These are phyloP conservation scores for Leptinotarsa tumamoca DNA, from an alignment of 2,888 invertebrate genomes.

Conservation along the genomic window DNA sequence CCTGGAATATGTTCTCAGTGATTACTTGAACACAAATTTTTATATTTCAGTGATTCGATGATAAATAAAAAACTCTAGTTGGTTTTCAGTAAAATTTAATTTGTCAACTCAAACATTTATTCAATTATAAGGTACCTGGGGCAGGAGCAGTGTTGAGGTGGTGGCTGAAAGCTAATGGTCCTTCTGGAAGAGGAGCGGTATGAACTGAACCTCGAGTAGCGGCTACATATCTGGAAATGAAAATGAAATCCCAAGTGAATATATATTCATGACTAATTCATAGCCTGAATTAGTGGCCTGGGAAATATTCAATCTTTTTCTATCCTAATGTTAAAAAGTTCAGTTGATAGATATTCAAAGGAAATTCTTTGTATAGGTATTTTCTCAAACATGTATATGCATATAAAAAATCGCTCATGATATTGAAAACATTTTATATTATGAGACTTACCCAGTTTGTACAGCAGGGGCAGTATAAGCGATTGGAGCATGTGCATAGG, in stretches of 20 bases:
- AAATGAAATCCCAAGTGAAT: neutral
- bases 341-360: too few species aligned
- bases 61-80: neutral
- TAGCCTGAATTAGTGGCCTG: too few species aligned
- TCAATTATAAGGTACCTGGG: slow-evolving; percentile 65
- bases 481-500: slow-evolving; percentile 54
- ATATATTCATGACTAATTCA: too few species aligned
- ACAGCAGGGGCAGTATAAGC: slow-evolving; percentile 56
- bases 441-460: slow-evolving; percentile 56
- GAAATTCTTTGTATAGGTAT: too few species aligned
- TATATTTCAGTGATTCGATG: too few species aligned
- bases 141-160: slow-evolving; percentile 71
- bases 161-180: slow-evolving; percentile 61
- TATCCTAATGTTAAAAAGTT: too few species aligned
- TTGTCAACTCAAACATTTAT: neutral
- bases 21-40: too few species aligned
- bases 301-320: too few species aligned
- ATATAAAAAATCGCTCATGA: too few species aligned
- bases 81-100: neutral
- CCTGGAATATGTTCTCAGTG: too few species aligned
- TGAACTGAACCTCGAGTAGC: slow-evolving; percentile 71
- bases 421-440: too few species aligned
- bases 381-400: too few species aligned
- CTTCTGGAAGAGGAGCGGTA: slow-evolving; percentile 69
- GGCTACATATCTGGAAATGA: slow-evolving; percentile 66